Conservation (phyloP, 2,888 invertebrate genomes). For the Phyllotreta striolata region DNA sequence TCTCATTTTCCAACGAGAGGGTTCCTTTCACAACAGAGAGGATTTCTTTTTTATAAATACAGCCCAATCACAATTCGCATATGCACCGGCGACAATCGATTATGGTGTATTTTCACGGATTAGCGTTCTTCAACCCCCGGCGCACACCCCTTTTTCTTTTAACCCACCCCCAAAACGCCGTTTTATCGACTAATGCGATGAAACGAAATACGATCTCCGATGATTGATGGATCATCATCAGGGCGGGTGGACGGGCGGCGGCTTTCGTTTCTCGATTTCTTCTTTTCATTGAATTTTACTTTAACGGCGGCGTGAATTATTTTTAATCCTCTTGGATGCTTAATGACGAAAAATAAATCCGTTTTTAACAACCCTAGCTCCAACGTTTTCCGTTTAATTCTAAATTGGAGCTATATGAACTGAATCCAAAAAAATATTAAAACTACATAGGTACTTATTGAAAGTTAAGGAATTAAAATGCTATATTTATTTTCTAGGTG, state of each 20-base stretch:
- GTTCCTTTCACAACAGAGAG: constrained; percentile 16
- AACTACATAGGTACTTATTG: too few species aligned
- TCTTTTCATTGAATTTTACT: constrained; percentile 12
- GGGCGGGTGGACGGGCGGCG: constrained; percentile 11
- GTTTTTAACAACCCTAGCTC: too few species aligned
- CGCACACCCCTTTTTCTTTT: constrained; percentile 46
- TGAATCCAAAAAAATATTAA: too few species aligned
- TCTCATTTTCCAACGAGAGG: constrained; percentile 19
- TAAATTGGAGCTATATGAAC: too few species aligned
- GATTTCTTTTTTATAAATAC: constrained; percentile 24
- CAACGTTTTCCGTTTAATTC: too few species aligned
- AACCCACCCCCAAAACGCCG: constrained; percentile 45
- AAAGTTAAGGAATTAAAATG: too few species aligned
- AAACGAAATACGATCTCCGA: constrained; percentile 42
- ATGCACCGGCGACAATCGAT: constrained; percentile 46
- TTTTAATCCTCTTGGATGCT: constrained; percentile 17
- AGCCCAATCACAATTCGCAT: constrained; percentile 38
- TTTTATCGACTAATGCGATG: constrained; percentile 48
- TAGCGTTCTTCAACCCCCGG: constrained; percentile 45
- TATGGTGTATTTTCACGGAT: constrained; percentile 51
- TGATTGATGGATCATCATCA: constrained; percentile 47
- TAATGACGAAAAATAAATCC: constrained; percentile 6
- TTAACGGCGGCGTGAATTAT: constrained; percentile 12
- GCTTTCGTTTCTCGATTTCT: constrained; percentile 7
- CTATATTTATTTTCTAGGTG: too few species aligned